phyloP scores from a whole-genome alignment of 2,888 invertebrate genomes.

The Polyommatus icarus region DNA sequence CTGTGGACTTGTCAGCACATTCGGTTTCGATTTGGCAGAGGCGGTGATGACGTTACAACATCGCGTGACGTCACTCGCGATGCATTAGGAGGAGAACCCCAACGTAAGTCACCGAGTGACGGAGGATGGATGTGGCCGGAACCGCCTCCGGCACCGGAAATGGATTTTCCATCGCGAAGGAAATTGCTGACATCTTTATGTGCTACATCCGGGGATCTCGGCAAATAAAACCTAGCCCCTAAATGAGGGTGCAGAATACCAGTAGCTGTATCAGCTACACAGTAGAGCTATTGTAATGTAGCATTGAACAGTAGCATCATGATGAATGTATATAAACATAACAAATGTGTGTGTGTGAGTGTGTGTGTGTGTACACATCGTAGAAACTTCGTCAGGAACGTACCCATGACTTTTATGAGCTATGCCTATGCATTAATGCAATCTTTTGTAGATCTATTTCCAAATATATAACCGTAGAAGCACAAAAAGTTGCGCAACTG shows the following conservation, averaged over 20 bases:
- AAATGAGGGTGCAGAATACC: not conserved
- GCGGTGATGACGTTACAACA: not conserved
- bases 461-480: not conserved
- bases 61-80: not conserved
- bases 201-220: not conserved
- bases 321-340: too few relatives aligned
- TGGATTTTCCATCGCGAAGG: conserved; percentile 14
- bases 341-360: too few relatives aligned
- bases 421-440: too few relatives aligned
- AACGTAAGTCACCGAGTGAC: not conserved
- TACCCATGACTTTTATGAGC: too few relatives aligned
- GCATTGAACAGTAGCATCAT: too few relatives aligned
- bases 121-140: conserved; percentile 6
- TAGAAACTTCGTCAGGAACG: too few relatives aligned
- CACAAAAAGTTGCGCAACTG: not conserved
- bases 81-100: not conserved
- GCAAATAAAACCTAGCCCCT: not conserved
- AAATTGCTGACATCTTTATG: not conserved
- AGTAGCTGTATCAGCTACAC: not conserved
- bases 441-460: too few relatives aligned
- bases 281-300: not conserved
- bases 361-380: too few relatives aligned
- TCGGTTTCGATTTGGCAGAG: not conserved
- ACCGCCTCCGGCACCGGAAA: not conserved
- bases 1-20: not conserved